A percentile compares a stretch with the other conserved stretches of the same genome.
Evolutionary conservation across 2,797 vertebrate species (phyloP).

Genomic region (Coluber constrictor): DNA sequence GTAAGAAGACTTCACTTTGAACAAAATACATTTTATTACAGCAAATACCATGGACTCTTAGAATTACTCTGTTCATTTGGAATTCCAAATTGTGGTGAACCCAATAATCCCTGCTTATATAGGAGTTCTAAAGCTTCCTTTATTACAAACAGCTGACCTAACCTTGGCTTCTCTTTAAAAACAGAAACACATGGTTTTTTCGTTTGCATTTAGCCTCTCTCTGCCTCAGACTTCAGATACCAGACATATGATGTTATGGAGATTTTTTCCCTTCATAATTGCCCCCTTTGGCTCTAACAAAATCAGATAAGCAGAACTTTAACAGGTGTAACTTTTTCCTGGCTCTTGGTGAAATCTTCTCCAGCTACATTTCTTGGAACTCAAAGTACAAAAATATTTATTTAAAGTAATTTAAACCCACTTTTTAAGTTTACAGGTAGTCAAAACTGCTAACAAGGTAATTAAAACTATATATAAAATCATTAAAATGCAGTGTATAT

Average conservation of each 20-base stretch:
- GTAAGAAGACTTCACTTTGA: slow-evolving; percentile 49
- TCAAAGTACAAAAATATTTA: neutral
- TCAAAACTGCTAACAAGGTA: neutral
- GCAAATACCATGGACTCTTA: slow-evolving; percentile 55
- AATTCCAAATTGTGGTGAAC: slow-evolving; percentile 57
- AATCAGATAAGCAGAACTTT: neutral
- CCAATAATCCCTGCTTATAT: slow-evolving; percentile 54
- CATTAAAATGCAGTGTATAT: neutral
- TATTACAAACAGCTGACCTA: slow-evolving; percentile 67
- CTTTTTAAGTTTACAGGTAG: neutral
- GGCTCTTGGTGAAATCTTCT: neutral
- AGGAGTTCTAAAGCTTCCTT: slow-evolving; percentile 55
- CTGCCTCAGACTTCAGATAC: slow-evolving; percentile 33
- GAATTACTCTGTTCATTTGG: slow-evolving; percentile 56
- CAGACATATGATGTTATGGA: slow-evolving; percentile 36
- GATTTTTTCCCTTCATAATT: neutral
- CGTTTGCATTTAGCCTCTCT: slow-evolving; percentile 36
- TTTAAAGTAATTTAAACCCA: neutral
- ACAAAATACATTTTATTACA: slow-evolving; percentile 57
- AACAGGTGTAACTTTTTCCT: neutral
- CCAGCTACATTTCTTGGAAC: neutral
- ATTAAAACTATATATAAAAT: neutral
- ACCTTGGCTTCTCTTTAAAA: slow-evolving; percentile 62
- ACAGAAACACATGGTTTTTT: slow-evolving; percentile 61
- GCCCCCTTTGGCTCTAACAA: neutral